Percentiles rank a stretch among this genome's conserved stretches.
Evolutionary conservation across 2,797 vertebrate species (phyloP).

Genomic region (Myotis myotis): DNA sequence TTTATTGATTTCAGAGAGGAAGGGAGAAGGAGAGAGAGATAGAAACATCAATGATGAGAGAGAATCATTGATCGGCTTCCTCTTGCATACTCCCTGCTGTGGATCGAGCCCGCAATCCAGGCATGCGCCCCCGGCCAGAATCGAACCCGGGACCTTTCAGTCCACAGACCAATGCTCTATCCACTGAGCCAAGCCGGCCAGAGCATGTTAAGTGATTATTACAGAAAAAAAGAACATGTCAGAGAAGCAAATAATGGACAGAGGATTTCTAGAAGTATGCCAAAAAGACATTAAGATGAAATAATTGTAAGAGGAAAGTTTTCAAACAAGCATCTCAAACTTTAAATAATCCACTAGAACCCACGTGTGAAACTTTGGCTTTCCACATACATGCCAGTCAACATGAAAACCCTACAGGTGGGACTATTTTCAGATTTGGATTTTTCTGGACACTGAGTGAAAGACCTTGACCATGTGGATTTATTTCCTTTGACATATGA

Average conservation of each 20-base stretch:
- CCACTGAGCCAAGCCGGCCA: too few relatives aligned
- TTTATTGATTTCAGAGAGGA: too few relatives aligned
- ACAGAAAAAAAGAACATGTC: not conserved
- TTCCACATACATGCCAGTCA: not conserved
- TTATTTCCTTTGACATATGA: not conserved
- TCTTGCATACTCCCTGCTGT: too few relatives aligned
- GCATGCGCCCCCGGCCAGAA: too few relatives aligned
- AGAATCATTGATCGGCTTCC: too few relatives aligned
- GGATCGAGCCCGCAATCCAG: too few relatives aligned
- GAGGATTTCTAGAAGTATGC: conserved; percentile 28
- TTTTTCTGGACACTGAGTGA: not conserved
- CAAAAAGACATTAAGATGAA: conserved; percentile 19
- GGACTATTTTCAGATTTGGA: not conserved
- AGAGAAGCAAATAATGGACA: not conserved
- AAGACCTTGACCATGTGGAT: not conserved
- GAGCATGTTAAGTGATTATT: not conserved
- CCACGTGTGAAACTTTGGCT: conserved; percentile 20
- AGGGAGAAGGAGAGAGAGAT: too few relatives aligned
- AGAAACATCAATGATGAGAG: too few relatives aligned
- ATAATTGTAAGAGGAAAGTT: conserved; percentile 34
- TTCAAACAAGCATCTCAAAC: conserved; percentile 19
- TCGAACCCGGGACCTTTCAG: too few relatives aligned
- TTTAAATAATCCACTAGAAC: not conserved
- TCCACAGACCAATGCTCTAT: too few relatives aligned
- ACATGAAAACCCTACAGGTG: not conserved